A percentile compares a stretch with the other conserved stretches of the same genome.
phyloP scores from a whole-genome alignment of 2,888 invertebrate genomes.

The Standfussiana lucernea region DNA sequence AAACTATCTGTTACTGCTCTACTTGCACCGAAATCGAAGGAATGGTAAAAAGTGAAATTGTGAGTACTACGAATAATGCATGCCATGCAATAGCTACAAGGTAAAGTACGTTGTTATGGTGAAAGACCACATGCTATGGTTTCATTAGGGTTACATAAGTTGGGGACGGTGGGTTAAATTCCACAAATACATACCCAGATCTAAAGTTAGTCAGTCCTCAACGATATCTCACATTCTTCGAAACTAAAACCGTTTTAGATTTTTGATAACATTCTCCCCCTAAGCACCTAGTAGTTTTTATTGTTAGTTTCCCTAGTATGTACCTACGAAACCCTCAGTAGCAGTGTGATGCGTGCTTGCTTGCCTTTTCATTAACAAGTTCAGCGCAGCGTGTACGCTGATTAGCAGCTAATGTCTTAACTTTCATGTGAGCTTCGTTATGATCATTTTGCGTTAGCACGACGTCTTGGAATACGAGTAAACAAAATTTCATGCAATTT shows the following conservation, averaged over 20 bases:
- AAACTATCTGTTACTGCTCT: slow-evolving; percentile 58
- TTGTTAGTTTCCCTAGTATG: slow-evolving; percentile 4
- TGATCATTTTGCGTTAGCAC: slow-evolving; percentile 5
- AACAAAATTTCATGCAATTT: background rate
- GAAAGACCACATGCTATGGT: slow-evolving; percentile 52
- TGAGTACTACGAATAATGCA: slow-evolving; percentile 54
- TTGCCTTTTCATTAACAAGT: slow-evolving; percentile 48
- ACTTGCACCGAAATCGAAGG: slow-evolving; percentile 63
- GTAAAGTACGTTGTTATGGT: slow-evolving; percentile 50
- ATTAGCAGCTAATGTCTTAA: slow-evolving; percentile 28
- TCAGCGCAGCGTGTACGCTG: slow-evolving; percentile 54
- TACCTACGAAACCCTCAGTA: slow-evolving; percentile 28
- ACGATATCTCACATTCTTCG: background rate
- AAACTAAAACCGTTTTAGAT: background rate
- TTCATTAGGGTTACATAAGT: slow-evolving; percentile 42
- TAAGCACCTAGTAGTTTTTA: slow-evolving; percentile 2
- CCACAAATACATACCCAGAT: slow-evolving; percentile 27
- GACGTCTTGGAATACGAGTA: background rate
- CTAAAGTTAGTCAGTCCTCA: background rate
- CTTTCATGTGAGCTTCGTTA: slow-evolving; percentile 44
- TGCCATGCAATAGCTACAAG: slow-evolving; percentile 66
- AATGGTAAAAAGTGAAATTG: slow-evolving; percentile 64
- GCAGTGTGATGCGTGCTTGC: slow-evolving; percentile 18
- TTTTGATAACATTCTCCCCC: background rate
- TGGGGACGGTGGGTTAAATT: background rate